Percentiles rank a stretch among this genome's conserved stretches.
These are phyloP conservation scores for Microdon myrmicae DNA, from an alignment of 2,888 invertebrate genomes.

Conservation along the genomic window DNA sequence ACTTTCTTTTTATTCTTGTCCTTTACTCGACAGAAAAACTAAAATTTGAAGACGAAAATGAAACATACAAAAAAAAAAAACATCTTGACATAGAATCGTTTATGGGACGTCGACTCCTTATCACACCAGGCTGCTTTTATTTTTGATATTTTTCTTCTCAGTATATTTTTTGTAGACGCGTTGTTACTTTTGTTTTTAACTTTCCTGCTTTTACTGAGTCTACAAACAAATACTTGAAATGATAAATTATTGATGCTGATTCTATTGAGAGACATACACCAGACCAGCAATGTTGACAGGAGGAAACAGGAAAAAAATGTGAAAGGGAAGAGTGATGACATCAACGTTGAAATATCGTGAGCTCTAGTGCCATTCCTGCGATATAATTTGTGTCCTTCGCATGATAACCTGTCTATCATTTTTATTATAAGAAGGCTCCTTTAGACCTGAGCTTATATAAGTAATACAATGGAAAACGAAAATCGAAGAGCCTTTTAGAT, in stretches of 20 bases:
- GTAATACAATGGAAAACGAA: too few relatives aligned
- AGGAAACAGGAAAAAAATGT: conserved; percentile 16
- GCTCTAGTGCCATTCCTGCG: too few relatives aligned
- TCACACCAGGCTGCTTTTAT: conserved; percentile 9
- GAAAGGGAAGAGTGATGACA: conserved; percentile 16
- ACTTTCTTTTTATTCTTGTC: conserved; percentile 2
- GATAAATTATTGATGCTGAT: conserved; percentile 47
- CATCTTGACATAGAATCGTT: conserved; percentile 23
- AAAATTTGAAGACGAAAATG: conserved; percentile 33
- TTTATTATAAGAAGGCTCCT: too few relatives aligned
- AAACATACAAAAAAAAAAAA: too few relatives aligned
- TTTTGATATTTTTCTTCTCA: conserved; percentile 2
- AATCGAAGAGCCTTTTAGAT: too few relatives aligned
- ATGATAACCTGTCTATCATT: too few relatives aligned
- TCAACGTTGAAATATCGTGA: too few relatives aligned
- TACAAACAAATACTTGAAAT: conserved; percentile 37
- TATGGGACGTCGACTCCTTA: conserved; percentile 16
- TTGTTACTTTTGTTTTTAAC: too few relatives aligned
- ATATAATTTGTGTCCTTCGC: too few relatives aligned
- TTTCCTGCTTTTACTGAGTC: too few relatives aligned
- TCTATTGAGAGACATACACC: conserved; percentile 16
- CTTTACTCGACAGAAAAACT: background rate
- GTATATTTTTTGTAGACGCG: background rate
- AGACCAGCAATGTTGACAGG: conserved; percentile 22
- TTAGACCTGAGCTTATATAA: too few relatives aligned